Evolutionary conservation across 2,113 vertebrate genomes (phyloP).

Genomic region (Nyctereutes procyonoides): DNA sequence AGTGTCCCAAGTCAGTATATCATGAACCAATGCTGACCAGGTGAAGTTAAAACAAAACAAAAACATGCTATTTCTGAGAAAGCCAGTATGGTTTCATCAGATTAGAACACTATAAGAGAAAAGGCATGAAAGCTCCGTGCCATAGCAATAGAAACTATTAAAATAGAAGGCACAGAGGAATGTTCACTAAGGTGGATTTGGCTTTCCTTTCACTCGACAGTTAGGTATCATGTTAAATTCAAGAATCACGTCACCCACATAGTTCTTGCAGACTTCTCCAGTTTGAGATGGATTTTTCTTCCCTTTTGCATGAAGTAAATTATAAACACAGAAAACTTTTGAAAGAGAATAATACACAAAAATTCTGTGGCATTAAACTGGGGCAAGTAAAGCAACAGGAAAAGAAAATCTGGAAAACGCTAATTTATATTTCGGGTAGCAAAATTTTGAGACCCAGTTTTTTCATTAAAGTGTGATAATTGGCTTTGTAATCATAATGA

Average conservation of each 20-base stretch:
- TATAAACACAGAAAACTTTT: neutral
- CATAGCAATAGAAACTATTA: neutral
- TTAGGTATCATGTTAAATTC: neutral
- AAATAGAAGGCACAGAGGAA: neutral
- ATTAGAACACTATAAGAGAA: neutral
- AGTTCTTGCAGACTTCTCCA: neutral
- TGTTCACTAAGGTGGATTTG: neutral
- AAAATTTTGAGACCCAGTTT: neutral
- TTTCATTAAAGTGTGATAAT: neutral
- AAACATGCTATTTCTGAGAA: neutral
- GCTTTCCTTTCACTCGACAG: neutral
- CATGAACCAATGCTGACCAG: neutral
- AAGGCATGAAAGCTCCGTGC: neutral
- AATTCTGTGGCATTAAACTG: neutral
- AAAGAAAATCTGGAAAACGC: neutral
- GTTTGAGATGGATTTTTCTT: neutral
- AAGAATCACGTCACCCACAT: neutral
- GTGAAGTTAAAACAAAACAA: neutral
- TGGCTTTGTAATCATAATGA: neutral
- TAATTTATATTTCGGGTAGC: neutral
- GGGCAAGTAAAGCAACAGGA: neutral
- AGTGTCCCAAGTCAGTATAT: neutral
- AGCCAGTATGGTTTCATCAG: neutral
- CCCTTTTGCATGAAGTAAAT: neutral
- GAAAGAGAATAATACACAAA: neutral